Base-by-base conservation (phyloP, 1,140 invertebrate genomes). In the Holotrichia oblita region DNA sequence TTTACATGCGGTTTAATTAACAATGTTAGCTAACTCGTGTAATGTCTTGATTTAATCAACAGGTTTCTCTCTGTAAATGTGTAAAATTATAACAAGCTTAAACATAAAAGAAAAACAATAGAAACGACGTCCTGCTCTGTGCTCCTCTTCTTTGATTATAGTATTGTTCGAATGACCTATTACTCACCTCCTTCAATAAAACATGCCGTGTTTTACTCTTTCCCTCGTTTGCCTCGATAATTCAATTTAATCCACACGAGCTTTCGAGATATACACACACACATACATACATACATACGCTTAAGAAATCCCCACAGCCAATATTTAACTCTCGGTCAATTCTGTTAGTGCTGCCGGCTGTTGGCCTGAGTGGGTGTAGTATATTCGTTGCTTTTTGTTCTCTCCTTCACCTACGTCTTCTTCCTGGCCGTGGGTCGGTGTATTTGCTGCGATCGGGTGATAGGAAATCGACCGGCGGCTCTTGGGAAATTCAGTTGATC, bases 401-500 rank as follows among this genome's bases (percentile, higher is more conserved):
- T n/a, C n/a, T n/a, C n/a, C n/a, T n/a, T n/a, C n/a, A n/a, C n/a
- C n/a, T n/a, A n/a, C n/a, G n/a, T n/a, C n/a, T n/a, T n/a, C n/a
- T n/a, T n/a, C n/a, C n/a, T n/a, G n/a, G n/a, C n/a, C n/a, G n/a
- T n/a, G n/a, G n/a, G n/a, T n/a, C n/a, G n/a, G 61, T 64, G 61
- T 64, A 64, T 17, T 64, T 64, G 17, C 61, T 64, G 61, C 61
- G 61, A 64, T 64, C 61, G 61, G 61, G 61, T 22, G 61, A 64
- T 64, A 64, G 61, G 61, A 64, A 64, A 64, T 64, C 3, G 61
- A 64, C 17, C 61, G 61, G 10, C 61, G 61, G 61, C 61, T 64
- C 61, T 64, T 64, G 61, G 61, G 61, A 64, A 64, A 64, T 64
- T 64, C 24, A 17, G 61, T 22, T 64, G 61, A 64, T 64, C 61